Evolutionary conservation across 2,888 invertebrate genomes (phyloP).

Genomic region (Synergus laeviventris): DNA sequence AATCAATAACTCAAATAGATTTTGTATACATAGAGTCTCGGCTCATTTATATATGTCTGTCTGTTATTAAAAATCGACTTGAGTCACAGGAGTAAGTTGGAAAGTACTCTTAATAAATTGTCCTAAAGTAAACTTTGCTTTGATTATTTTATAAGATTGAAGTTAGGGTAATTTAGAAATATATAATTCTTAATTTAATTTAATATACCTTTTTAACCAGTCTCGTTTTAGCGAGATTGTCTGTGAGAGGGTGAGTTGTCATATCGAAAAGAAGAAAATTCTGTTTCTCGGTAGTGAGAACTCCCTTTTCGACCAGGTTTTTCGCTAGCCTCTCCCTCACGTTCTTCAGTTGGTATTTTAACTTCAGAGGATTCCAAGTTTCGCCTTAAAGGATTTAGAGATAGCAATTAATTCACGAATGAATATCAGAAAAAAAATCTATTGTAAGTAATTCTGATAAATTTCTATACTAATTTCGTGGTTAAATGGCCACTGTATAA

Average conservation of each 20-base stretch:
- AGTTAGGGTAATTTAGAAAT: not conserved
- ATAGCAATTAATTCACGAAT: not conserved
- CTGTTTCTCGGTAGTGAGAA: conserved; percentile 99
- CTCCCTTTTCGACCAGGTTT: conserved; percentile 99
- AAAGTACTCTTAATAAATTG: too few species aligned
- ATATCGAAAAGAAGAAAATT: conserved; percentile 99
- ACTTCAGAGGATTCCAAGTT: conserved; percentile 99
- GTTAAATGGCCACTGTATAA: not conserved
- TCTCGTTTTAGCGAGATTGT: conserved; percentile 95
- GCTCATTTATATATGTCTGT: too few species aligned
- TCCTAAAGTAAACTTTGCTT: too few species aligned
- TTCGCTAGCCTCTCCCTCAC: conserved; percentile 99
- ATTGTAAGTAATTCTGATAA: too few species aligned
- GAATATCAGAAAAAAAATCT: too few species aligned
- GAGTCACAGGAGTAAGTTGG: too few species aligned
- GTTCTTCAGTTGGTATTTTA: conserved; percentile 98
- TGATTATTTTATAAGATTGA: too few species aligned
- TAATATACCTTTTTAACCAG: conserved; percentile 93
- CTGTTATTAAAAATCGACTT: too few species aligned
- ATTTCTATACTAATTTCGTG: not conserved
- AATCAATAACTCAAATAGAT: too few species aligned
- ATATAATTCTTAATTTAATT: not conserved
- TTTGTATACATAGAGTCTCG: too few species aligned
- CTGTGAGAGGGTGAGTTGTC: conserved; percentile 99
- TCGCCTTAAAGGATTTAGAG: conserved; percentile 83